Evolutionary conservation across 2,797 vertebrate species (phyloP).

Genomic region (Prionace glauca): DNA sequence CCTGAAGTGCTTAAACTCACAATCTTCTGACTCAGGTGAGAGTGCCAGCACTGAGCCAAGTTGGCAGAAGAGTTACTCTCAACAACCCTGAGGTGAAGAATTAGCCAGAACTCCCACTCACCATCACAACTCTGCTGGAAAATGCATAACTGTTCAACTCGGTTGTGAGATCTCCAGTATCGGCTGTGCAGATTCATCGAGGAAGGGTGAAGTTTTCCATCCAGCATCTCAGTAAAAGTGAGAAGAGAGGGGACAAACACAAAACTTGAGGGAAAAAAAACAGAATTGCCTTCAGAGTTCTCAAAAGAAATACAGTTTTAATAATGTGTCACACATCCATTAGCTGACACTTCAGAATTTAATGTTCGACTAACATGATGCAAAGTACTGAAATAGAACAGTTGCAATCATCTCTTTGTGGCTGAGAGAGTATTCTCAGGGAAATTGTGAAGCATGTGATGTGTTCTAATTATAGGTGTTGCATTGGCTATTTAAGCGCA

Average conservation of each 20-base stretch:
- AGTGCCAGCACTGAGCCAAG: background rate
- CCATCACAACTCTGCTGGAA: background rate
- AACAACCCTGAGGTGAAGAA: background rate
- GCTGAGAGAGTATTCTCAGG: background rate
- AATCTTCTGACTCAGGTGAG: background rate
- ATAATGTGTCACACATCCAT: background rate
- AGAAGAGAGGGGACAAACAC: background rate
- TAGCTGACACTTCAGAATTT: background rate
- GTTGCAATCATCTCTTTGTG: background rate
- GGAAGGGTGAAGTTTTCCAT: background rate
- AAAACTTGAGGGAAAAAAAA: background rate
- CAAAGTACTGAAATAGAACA: background rate
- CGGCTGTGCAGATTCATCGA: background rate
- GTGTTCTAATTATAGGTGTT: background rate
- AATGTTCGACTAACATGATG: background rate
- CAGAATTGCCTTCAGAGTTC: background rate
- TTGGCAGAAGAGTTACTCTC: background rate
- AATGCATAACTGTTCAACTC: background rate
- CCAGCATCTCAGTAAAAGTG: background rate
- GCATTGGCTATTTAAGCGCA: background rate
- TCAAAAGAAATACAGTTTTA: background rate
- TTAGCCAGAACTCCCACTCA: background rate
- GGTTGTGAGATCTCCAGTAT: background rate
- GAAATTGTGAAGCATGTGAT: background rate
- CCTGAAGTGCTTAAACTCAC: background rate